These are phyloP conservation scores for Tachina fera DNA, from an alignment of 2,888 invertebrate species.

Conservation along the genomic window DNA sequence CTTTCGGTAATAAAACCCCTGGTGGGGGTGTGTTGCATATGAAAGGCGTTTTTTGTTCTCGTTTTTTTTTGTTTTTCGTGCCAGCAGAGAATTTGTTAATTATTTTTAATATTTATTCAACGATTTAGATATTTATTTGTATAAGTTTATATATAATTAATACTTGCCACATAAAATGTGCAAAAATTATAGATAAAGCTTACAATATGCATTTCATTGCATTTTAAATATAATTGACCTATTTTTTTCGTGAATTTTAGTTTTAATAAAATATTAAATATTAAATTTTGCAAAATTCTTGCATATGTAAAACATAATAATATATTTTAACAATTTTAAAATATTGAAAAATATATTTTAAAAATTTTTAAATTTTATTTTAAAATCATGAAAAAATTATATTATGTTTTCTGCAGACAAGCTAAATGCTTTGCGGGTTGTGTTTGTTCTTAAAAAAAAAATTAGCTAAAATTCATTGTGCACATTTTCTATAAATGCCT, in stretches of 20 bases:
- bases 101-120: conserved; percentile 60
- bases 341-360: too few species aligned
- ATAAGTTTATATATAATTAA: conserved; percentile 39
- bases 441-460: too few species aligned
- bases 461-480: too few species aligned
- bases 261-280: not conserved
- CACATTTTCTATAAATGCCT: too few species aligned
- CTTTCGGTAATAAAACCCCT: not conserved
- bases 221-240: conserved; percentile 39
- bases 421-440: too few species aligned
- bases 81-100: conserved; percentile 43
- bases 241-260: conserved; percentile 26
- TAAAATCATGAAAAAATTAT: too few species aligned
- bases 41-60: not conserved
- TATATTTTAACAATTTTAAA: too few species aligned
- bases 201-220: not conserved
- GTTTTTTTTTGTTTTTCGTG: not conserved
- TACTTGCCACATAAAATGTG: conserved; percentile 14
- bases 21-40: not conserved
- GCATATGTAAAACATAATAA: too few species aligned
- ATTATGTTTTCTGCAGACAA: too few species aligned
- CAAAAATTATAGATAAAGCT: conserved; percentile 5
- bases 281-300: too few species aligned
- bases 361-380: too few species aligned
- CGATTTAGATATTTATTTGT: conserved; percentile 55